phyloP scores from a whole-genome alignment of 2,888 invertebrate species.

The Parelbella ahira region DNA sequence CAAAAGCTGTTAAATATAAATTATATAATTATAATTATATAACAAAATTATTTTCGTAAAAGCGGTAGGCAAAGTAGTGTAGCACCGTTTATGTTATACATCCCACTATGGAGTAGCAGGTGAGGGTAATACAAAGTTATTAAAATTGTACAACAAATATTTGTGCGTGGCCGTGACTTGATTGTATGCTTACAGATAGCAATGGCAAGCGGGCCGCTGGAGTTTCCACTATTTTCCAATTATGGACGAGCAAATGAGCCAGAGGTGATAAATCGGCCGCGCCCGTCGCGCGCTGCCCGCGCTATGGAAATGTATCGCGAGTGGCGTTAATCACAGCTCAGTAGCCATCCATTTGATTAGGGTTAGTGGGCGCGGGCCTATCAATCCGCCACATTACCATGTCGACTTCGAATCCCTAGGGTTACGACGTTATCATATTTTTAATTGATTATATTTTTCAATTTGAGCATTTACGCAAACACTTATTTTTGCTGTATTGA shows the following conservation, averaged over 20 bases:
- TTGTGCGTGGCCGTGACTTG: neutral
- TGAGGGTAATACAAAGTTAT: too few species aligned
- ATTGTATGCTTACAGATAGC: neutral
- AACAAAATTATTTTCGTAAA: too few species aligned
- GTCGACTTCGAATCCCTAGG: slow-evolving; percentile 46
- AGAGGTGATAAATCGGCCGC: slow-evolving; percentile 69
- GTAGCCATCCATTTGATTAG: slow-evolving; percentile 79
- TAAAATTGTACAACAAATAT: too few species aligned
- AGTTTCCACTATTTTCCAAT: slow-evolving; percentile 26
- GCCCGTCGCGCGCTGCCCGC: slow-evolving; percentile 35
- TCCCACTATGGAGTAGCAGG: too few species aligned
- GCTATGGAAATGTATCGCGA: slow-evolving; percentile 67
- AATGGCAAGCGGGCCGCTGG: slow-evolving; percentile 7
- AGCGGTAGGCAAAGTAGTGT: too few species aligned
- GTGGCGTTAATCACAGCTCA: slow-evolving; percentile 75
- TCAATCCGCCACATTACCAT: slow-evolving; percentile 77
- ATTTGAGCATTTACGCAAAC: too few species aligned
- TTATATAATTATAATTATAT: too few species aligned
- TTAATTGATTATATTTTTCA: too few species aligned
- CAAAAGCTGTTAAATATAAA: too few species aligned
- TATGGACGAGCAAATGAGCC: slow-evolving; percentile 27
- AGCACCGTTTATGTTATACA: too few species aligned
- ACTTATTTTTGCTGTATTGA: too few species aligned
- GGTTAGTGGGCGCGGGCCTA: slow-evolving; percentile 78
- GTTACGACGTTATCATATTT: slow-evolving; percentile 33